Base-by-base conservation (phyloP, 1,140 invertebrate species). In the Trichonephila clavata region DNA sequence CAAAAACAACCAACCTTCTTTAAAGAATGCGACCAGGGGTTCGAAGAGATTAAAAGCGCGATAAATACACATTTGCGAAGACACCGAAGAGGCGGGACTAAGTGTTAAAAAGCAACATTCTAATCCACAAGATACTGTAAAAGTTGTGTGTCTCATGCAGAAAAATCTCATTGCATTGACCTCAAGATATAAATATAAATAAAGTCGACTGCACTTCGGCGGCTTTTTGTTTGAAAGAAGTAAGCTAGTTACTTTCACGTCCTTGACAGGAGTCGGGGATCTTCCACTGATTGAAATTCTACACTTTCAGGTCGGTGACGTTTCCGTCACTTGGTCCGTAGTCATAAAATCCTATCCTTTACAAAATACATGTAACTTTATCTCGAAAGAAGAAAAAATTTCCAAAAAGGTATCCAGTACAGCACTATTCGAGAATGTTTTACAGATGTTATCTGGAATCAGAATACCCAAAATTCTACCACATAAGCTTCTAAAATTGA, bases 151-250 rank as follows among this genome's bases (percentile, higher is more conserved):
- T 77, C 71, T 77, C 71, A 77, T 39, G 43, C 83, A 59, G 83
- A 84, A 84, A 83, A 84, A 84, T 84, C 83, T n/a, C 86, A 63
- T 57, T 39, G 86, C 86, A 60, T 87, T 63, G 61, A 87, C 59
- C 61, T 39, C 50, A 63, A 63, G 61, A 87, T 32, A 87, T 63
- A 43, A 87, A 63, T 61, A 61, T 87, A 63, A 87, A 87, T 63
- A 83, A 83, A 50, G 81, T 83, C 39, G 50, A 59, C 39, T 83
- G 43, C 50, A 59, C 81, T 50, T 50, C 81, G 81, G 81, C 81
- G 39, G 43, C 50, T 83, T 27, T 83, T 83, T 83, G 81, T 83
- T 83, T 83, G 81, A 59, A 59, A 83, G 81, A 83, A 83, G 81
- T 83, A 57, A 59, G 81, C 50, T 83, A 77, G 71, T 77, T 77